Evolutionary conservation across 2,113 vertebrate genomes (phyloP).

Genomic region (Podocnemis expansa): DNA sequence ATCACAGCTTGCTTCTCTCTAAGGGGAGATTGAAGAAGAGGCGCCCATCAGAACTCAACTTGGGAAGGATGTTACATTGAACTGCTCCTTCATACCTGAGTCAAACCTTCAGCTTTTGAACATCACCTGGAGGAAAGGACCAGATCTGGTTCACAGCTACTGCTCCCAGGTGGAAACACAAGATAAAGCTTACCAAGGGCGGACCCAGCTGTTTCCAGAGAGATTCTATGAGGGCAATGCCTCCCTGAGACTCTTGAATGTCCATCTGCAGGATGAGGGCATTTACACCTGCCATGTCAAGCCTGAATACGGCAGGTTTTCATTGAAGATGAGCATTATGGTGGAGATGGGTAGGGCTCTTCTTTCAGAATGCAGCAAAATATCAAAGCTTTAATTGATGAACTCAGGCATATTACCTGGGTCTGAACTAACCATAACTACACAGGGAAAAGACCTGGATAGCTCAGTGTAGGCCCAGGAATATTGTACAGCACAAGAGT

Average conservation of each 20-base stretch:
- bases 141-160: constrained; percentile 61
- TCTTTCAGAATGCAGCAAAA: no score
- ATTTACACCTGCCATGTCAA: constrained; percentile 60
- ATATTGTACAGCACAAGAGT: no score
- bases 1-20: not conserved
- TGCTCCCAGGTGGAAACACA: constrained; percentile 50
- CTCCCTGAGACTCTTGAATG: constrained; percentile 46
- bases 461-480: no score
- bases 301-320: constrained; percentile 23
- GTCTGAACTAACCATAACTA: no score
- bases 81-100: constrained; percentile 29
- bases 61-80: not conserved
- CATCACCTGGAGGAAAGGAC: constrained; percentile 51
- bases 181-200: constrained; percentile 22
- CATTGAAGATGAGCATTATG: not conserved
- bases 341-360: not conserved
- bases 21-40: not conserved
- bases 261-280: constrained; percentile 33
- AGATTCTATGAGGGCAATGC: constrained; percentile 57
- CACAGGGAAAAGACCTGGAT: no score
- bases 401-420: no score
- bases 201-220: constrained; percentile 41
- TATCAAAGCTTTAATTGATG: no score
- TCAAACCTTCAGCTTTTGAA: not conserved
- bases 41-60: not conserved